A percentile compares a stretch with the other conserved stretches of the same genome.
Evolutionary conservation across 2,797 vertebrate species (phyloP).

Genomic region (Schizopygopsis pylzovi): DNA sequence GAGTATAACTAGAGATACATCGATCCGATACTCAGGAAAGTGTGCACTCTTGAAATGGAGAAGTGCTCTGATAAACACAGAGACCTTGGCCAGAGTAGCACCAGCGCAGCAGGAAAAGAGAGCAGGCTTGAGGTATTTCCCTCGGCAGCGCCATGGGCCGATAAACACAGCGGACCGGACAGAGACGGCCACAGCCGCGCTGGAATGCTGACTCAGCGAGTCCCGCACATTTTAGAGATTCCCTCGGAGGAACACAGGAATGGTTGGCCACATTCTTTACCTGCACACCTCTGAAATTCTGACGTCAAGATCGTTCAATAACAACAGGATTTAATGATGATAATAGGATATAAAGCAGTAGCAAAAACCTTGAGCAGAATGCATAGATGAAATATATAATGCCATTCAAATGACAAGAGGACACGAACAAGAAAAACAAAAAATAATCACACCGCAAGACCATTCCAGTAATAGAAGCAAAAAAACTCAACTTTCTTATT

Average conservation of each 20-base stretch:
- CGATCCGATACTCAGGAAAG: background rate
- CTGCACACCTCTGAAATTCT: conserved; percentile 40
- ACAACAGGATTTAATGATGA: conserved; percentile 39
- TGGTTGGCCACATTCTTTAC: conserved; percentile 40
- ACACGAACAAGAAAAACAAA: background rate
- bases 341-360: conserved; percentile 17
- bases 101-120: conserved; percentile 68
- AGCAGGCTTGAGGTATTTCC: conserved; percentile 73
- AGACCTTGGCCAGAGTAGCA: conserved; percentile 53
- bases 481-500: background rate
- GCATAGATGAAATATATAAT: conserved; percentile 19
- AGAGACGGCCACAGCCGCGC: background rate
- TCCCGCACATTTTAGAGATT: background rate
- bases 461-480: background rate
- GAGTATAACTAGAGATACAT: background rate
- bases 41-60: background rate
- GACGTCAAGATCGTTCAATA: conserved; percentile 46
- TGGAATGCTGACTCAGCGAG: conserved; percentile 41
- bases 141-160: conserved; percentile 29
- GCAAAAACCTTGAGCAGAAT: conserved; percentile 38
- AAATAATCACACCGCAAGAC: background rate
- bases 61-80: conserved; percentile 65
- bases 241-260: conserved; percentile 23
- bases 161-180: background rate
- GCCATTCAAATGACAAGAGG: background rate